Base-by-base conservation (phyloP, 2,797 vertebrate species). In the Microctenopoma stevenorrisi region DNA sequence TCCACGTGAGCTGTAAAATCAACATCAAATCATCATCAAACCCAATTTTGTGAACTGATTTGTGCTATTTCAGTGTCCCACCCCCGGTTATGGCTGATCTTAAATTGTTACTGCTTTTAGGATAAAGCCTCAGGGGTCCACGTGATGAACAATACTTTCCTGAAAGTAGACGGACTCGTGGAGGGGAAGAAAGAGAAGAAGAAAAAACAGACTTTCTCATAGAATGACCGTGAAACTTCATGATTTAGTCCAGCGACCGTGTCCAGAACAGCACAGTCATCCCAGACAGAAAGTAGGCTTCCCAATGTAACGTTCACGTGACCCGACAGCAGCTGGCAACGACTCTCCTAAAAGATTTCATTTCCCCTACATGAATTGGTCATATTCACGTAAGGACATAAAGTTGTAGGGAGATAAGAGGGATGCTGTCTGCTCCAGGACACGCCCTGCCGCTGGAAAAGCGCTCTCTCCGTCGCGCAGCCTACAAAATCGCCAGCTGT, bases 341-440 rank as follows among this genome's bases (percentile, higher is more conserved):
- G 60, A 5, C 65, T 81, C 48, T 52, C 14, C 33, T 30, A n/a
- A 30, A 48, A 33, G 16, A 72, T 46, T 56, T 25, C 1, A 56
- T 65, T 37, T 15, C 15, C 40, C 60, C 30, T n/a, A 16, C 11
- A 53, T 43, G 43, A 22, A 42, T 51, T 14, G 13, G 40, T 15
- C 14, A 15, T 54, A 61, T 30, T 79, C 52, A 68, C 66, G 87
- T 74, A 71, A 73, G 84, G 58, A 70, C 47, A 63, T 60, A 76
- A 90, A 90, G 53, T 88, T 84, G 68, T 69, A 82, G 81, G 78
- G 82, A 81, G 88, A 88, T 74, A 33, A 88, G 80, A 80, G 81
- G 84, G 90, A 93, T 87, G 88, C 90, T 88, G 86, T 86, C n/a
- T 92, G 88, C 52, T 91, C 71, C 88, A 89, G 89, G 91, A 93